Evolutionary conservation across 2,797 vertebrate genomes (phyloP), one percentile per base, ranked within the genome.

Genomic region (Neosilurus hyrtlii): DNA sequence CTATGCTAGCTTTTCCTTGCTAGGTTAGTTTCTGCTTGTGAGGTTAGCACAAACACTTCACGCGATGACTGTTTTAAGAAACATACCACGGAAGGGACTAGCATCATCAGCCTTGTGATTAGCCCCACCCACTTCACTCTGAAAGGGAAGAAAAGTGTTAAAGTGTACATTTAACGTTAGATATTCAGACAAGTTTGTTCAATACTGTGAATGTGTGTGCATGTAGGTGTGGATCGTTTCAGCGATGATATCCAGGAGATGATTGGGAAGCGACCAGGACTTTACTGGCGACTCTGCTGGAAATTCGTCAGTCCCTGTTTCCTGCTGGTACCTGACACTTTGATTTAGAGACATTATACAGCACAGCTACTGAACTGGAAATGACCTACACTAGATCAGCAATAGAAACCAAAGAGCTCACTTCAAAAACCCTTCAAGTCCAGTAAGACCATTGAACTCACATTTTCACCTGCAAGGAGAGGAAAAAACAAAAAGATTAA

Each of bases 241-340:
- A 97, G 96, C 37, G 95, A 97, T 18, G 96, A 97, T 87, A 97
- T 97, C 78, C 89, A 95, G 86, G 94, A 97, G 90, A 97, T 97
- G 96, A 97, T 96, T 26, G 96, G 96, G 37, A 94, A 94, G 83
- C 92, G 95, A 77, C 96, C 96, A 22, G 95, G 95, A 66, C 88
- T 91, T 56, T 97, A 97, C 90, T 97, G 96, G 96, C 93, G 96
- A 78, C 90, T 97, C 78, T 97, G 96, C 91, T 97, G 96, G 96
- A 97, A 97, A 91, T 96, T 96, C 89, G 95, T 97, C 87, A 97
- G 96, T 79, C 96, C 96, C 68, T 97, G 96, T 89, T 97, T 97
- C 86, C 95, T 97, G 26, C 89, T 97, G 95, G 96, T 97, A 90
- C 92, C 93, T 4, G 14, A 43, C 14, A 43, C 59, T 75, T 80